phyloP scores from a whole-genome alignment of 2,113 vertebrate genomes.

The Labrus mixtus region DNA sequence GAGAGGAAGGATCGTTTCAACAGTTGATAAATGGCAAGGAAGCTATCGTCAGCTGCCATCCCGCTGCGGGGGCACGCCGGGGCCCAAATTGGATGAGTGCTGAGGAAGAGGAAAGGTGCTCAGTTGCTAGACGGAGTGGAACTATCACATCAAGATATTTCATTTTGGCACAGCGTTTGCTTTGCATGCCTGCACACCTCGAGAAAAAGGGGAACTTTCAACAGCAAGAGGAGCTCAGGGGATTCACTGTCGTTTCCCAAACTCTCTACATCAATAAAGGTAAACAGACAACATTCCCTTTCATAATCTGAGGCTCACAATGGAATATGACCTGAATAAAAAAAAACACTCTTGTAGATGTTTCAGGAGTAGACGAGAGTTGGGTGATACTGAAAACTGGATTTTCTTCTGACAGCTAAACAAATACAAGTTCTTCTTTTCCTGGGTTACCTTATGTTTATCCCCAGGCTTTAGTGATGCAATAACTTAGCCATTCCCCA shows the following conservation, averaged over 20 bases:
- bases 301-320: constrained; percentile 45
- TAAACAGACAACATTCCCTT: constrained; percentile 54
- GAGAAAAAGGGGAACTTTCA: constrained; percentile 36
- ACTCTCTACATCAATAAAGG: constrained; percentile 41
- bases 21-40: constrained; percentile 62
- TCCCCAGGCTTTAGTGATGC: constrained; percentile 7
- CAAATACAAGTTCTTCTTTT: constrained; percentile 23
- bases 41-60: constrained; percentile 61
- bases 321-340: constrained; percentile 53
- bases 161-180: constrained; percentile 36
- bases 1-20: constrained; percentile 63
- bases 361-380: constrained; percentile 25
- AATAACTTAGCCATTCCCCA: neutral
- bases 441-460: constrained; percentile 5
- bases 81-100: constrained; percentile 61
- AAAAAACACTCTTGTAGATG: constrained; percentile 44
- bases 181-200: constrained; percentile 41
- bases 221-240: constrained; percentile 15
- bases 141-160: constrained; percentile 58
- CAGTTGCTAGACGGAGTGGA: constrained; percentile 45
- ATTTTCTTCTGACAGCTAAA: constrained; percentile 38
- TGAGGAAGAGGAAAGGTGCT: constrained; percentile 44
- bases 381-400: constrained; percentile 13
- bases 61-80: constrained; percentile 21
- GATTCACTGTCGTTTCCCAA: constrained; percentile 54